phyloP scores from a whole-genome alignment of 2,888 invertebrate species.

The Ptilodon capucinus region DNA sequence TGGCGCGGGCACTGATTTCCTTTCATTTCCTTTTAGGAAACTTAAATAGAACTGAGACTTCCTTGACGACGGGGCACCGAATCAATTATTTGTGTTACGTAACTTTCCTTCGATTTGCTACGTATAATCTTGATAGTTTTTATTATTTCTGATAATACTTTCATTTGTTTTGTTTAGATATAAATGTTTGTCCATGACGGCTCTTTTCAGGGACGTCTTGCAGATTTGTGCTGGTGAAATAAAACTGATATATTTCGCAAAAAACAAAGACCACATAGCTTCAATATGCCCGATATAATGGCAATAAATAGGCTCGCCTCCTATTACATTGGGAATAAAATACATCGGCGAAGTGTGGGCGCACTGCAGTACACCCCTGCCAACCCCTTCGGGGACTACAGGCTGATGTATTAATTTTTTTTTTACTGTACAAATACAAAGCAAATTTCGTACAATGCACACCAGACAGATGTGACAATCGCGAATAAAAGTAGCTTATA shows the following conservation, averaged over 20 bases:
- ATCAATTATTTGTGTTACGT: constrained; percentile 79
- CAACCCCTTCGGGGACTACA: no score
- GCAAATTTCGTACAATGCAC: neutral
- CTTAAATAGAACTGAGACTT: constrained; percentile 81
- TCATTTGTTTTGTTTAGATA: constrained; percentile 33
- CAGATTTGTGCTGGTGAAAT: no score
- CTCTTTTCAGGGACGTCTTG: constrained; percentile 6
- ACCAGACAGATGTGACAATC: constrained; percentile 1
- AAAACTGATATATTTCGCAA: no score
- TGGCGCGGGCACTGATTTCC: constrained; percentile 76
- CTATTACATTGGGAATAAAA: no score
- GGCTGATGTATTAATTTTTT: no score
- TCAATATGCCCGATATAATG: no score
- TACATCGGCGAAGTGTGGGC: no score
- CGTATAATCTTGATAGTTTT: constrained; percentile 54
- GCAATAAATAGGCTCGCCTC: no score
- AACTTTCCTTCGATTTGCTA: constrained; percentile 69
- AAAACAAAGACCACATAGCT: no score
- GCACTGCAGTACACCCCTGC: no score
- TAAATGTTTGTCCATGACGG: constrained; percentile 28
- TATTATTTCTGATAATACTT: constrained; percentile 50
- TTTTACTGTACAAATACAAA: no score
- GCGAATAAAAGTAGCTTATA: constrained; percentile 19
- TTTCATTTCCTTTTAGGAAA: constrained; percentile 82
- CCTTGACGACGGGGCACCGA: constrained; percentile 74